phyloP scores from a whole-genome alignment of 2,888 invertebrate genomes.

The Polydrusus cervinus region DNA sequence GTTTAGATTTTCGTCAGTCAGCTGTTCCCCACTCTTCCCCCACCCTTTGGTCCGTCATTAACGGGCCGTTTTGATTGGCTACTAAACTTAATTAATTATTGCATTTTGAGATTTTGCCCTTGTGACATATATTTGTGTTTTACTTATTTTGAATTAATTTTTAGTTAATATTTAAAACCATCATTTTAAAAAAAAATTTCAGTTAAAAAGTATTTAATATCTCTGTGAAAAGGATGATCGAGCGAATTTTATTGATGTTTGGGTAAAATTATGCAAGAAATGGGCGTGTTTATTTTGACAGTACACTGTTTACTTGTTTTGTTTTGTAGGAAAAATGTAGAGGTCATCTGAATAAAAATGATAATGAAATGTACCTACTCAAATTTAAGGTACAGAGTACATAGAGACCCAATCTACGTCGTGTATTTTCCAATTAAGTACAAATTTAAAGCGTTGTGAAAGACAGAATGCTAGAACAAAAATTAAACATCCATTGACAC shows the following conservation, averaged over 20 bases:
- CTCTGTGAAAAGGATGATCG: not conserved
- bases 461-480: no score
- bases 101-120: constrained; percentile 59
- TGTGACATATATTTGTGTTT: constrained; percentile 57
- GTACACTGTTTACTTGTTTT: constrained; percentile 53
- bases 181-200: not conserved
- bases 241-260: constrained; percentile 16
- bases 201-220: not conserved
- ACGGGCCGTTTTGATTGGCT: constrained; percentile 63
- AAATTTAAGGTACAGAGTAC: no score
- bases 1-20: constrained; percentile 67
- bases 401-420: no score
- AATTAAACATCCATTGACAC: no score
- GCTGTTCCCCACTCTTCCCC: constrained; percentile 68
- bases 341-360: constrained; percentile 9
- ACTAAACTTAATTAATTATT: constrained; percentile 59
- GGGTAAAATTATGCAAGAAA: constrained; percentile 37
- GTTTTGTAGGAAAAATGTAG: constrained; percentile 4
- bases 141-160: constrained; percentile 29
- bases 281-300: constrained; percentile 59
- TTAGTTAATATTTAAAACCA: constrained; percentile 15
- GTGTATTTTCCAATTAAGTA: no score
- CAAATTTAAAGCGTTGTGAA: no score
- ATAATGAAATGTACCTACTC: not conserved
- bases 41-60: constrained; percentile 51